Conservation (phyloP, 2,797 vertebrate species). For the Ctenochaetus hawaiiensis region DNA sequence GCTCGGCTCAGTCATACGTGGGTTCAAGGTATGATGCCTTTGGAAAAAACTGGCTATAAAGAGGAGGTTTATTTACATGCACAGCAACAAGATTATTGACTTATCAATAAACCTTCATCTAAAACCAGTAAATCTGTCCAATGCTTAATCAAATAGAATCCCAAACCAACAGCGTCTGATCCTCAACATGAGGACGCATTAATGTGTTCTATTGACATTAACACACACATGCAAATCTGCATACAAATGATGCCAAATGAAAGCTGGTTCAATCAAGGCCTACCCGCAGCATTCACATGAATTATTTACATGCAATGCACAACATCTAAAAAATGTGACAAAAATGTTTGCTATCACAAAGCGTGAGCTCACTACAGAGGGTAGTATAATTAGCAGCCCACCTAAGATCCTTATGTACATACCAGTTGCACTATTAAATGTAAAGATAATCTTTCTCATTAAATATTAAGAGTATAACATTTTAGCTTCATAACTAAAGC, state of each 20-base stretch:
- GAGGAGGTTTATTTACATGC: constrained; percentile 75
- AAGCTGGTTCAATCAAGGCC: neutral
- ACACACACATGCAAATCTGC: constrained; percentile 49
- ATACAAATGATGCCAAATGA: constrained; percentile 58
- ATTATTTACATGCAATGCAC: neutral
- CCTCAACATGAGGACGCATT: constrained; percentile 74
- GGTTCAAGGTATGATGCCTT: constrained; percentile 51
- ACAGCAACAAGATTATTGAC: constrained; percentile 66
- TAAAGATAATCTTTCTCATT: constrained; percentile 45
- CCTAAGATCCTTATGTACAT: constrained; percentile 5
- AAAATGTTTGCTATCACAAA: neutral
- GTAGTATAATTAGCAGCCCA: neutral
- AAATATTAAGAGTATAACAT: constrained; percentile 42
- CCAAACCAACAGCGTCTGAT: constrained; percentile 68
- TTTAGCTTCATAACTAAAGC: constrained; percentile 49
- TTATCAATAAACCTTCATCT: constrained; percentile 68
- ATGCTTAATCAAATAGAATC: constrained; percentile 80
- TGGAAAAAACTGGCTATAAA: constrained; percentile 36
- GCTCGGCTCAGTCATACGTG: neutral
- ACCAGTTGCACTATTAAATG: constrained; percentile 3
- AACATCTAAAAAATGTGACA: neutral
- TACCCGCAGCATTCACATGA: neutral
- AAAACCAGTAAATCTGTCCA: constrained; percentile 81
- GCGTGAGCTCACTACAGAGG: neutral
- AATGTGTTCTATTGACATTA: constrained; percentile 74